Percentiles rank a stretch among this genome's conserved stretches.
phyloP scores from a whole-genome alignment of 2,113 vertebrate genomes.

The Gulo gulo region DNA sequence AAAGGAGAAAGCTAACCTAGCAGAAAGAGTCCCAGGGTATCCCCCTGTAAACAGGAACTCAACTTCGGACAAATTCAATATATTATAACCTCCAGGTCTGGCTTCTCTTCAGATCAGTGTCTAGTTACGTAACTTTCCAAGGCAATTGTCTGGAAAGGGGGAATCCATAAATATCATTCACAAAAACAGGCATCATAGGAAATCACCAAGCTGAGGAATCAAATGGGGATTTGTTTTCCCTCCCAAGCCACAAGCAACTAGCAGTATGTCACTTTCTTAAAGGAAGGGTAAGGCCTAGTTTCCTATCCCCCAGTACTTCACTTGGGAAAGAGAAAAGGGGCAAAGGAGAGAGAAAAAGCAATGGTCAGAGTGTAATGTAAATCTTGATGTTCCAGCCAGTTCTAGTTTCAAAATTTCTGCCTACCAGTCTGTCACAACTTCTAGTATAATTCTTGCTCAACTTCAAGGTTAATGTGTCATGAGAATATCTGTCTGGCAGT shows the following conservation, averaged over 20 bases:
- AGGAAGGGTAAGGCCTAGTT: neutral
- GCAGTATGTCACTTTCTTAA: slow-evolving; percentile 40
- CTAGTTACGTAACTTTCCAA: slow-evolving; percentile 36
- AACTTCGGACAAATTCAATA: slow-evolving; percentile 42
- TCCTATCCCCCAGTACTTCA: neutral
- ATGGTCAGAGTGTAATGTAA: neutral
- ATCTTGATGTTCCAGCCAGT: neutral
- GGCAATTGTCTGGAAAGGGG: slow-evolving; percentile 21
- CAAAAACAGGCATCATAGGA: slow-evolving; percentile 9
- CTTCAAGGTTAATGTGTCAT: slow-evolving; percentile 16
- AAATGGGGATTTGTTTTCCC: neutral
- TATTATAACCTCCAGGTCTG: slow-evolving; percentile 17
- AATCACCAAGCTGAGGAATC: neutral
- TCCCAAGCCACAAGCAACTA: neutral
- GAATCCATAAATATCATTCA: slow-evolving; percentile 39
- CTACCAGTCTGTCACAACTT: neutral
- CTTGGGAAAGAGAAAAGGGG: neutral
- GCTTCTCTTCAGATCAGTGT: slow-evolving; percentile 43
- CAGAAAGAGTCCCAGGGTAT: neutral
- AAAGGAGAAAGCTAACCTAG: slow-evolving; percentile 59
- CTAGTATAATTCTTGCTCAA: neutral
- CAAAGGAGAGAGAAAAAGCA: neutral
- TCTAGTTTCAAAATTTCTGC: slow-evolving; percentile 37
- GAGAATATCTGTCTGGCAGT: slow-evolving; percentile 21
- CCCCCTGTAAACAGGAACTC: slow-evolving; percentile 15